Evolutionary conservation across 2,797 vertebrate genomes (phyloP).

Genomic region (Diceros bicornis): DNA sequence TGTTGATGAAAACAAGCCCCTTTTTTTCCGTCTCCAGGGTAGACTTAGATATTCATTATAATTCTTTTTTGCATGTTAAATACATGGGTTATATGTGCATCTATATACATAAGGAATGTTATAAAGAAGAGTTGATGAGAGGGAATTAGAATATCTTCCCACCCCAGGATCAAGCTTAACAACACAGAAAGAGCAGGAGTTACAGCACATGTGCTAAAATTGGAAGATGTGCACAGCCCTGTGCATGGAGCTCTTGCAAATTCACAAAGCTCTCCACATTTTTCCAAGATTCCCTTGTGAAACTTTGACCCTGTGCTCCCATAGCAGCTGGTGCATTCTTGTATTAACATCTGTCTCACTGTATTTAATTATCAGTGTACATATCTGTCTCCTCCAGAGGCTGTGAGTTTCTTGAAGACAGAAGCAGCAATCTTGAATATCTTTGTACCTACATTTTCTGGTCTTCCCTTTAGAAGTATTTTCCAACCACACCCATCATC

Average conservation of each 20-base stretch:
- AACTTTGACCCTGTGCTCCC: neutral
- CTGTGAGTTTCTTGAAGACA: constrained; percentile 41
- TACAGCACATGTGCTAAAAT: neutral
- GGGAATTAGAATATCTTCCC: neutral
- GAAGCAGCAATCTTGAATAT: neutral
- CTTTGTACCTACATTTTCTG: too few species aligned
- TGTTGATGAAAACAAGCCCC: neutral
- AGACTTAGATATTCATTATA: neutral
- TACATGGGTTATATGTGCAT: neutral
- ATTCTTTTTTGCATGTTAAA: neutral
- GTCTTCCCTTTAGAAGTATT: too few species aligned
- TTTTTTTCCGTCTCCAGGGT: neutral
- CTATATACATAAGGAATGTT: neutral
- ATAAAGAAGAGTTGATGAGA: neutral
- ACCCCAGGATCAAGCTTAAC: neutral
- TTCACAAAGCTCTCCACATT: neutral
- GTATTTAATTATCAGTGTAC: constrained; percentile 19
- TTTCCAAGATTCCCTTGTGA: neutral
- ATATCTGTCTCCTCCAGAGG: constrained; percentile 20
- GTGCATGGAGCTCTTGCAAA: neutral
- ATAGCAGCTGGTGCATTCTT: neutral
- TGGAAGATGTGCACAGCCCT: neutral
- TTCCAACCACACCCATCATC: too few species aligned
- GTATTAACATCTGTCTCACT: neutral
- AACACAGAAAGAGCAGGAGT: neutral